Base-by-base conservation (phyloP, 1,140 invertebrate genomes). In the Nephotettix cincticeps region DNA sequence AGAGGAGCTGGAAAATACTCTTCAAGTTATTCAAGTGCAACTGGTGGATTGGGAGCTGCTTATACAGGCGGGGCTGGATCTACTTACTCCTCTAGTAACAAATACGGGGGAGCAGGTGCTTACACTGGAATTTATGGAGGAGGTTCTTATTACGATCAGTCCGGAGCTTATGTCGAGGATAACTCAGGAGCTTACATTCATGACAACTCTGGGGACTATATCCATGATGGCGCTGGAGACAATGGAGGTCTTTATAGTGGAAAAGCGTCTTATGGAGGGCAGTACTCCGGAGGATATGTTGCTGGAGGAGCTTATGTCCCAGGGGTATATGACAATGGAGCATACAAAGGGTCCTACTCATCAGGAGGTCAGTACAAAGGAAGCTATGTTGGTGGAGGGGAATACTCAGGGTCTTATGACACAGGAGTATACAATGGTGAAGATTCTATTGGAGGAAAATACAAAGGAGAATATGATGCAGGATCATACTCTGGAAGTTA, bases 1-100 rank as follows among this genome's bases (percentile, higher is more conserved):
- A n/a, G n/a, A n/a, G 32, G 32, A 36, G 54, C 61, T 27, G 71
- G 64, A 6, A 43, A 72, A n/a, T 66, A 61, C 45, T 68, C 61
- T 56, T 32, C 54, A 23, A 54, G 69, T 74, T 73, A 68, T 65
- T 68, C 70, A 45, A 23, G 61, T 72, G 73, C 63, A 65, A 21
- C 66, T 63, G 27, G 72, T 63, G 67, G 68, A 68, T 56, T 71
- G 63, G 64, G 70, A 51, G 66, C 58, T 13, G 29, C 72, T 63
- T 56, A 51, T 36, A 40, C 64, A 28, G 58, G 61, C 43, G 32
- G 58, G 1, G 1, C 63, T 47, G 63, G 58, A 43, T n/a, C 47
- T 19, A n/a, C 9, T 11, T 9, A 11, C 9, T 54, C 47, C 6
- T 61, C 56, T n/a, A 27, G 21, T 4, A 61, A 21, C 2, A 61